Conservation (phyloP, 2,888 invertebrate genomes). For the Venustoraphidia nigricollis region DNA sequence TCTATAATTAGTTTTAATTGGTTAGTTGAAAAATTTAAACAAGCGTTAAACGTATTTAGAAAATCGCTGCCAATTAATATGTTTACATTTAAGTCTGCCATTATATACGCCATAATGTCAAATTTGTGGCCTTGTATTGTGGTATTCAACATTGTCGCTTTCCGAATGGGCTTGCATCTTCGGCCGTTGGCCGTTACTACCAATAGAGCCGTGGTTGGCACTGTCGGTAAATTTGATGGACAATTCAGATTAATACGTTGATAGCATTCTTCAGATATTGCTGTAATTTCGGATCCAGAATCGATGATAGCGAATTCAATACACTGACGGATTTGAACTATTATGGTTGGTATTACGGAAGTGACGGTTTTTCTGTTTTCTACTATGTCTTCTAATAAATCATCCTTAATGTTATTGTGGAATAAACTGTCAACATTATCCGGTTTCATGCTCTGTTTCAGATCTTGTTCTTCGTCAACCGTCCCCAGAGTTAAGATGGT, state of each 20-base stretch:
- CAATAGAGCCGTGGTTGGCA: background rate
- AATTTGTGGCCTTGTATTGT: background rate
- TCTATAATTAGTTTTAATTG: no score
- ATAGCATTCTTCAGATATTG: background rate
- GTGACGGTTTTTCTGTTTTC: no score
- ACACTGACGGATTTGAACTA: no score
- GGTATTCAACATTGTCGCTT: background rate
- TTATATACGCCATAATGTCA: background rate
- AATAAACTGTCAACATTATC: no score
- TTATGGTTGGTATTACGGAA: no score
- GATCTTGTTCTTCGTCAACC: no score
- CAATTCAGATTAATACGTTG: background rate
- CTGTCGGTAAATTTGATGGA: background rate
- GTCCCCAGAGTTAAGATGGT: no score
- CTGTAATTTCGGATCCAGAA: background rate
- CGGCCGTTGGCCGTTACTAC: background rate
- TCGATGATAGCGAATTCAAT: no score
- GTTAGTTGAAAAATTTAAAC: background rate
- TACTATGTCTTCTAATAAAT: no score
- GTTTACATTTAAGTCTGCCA: no score
- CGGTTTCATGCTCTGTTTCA: no score
- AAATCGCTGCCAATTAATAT: background rate
- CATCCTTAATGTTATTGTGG: no score
- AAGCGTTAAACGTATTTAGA: background rate
- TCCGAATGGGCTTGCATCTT: background rate